phyloP scores from a whole-genome alignment of 2,113 vertebrate genomes.

The Pteropus alecto region DNA sequence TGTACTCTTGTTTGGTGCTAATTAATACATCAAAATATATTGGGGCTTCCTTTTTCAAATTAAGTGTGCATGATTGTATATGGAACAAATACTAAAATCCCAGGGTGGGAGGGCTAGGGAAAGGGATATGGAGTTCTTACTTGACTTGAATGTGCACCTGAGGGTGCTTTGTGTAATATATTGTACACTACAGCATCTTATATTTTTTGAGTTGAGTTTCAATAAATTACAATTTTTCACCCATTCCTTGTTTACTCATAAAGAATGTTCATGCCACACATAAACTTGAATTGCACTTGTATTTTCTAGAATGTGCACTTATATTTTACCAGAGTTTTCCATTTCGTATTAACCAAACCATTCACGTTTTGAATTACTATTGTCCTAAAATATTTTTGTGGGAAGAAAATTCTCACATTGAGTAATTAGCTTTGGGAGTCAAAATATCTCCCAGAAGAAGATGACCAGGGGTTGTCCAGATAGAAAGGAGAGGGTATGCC shows the following conservation, averaged over 20 bases:
- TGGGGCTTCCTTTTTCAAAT: slow-evolving; percentile 87
- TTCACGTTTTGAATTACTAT: slow-evolving; percentile 4
- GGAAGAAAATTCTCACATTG: slow-evolving; percentile 24
- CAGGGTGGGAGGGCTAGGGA: slow-evolving; percentile 83
- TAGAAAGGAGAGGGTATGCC: background rate
- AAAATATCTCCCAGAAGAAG: background rate
- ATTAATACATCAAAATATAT: slow-evolving; percentile 85
- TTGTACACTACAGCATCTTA: slow-evolving; percentile 93
- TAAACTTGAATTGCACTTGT: slow-evolving; percentile 24
- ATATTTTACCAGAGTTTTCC: slow-evolving; percentile 16
- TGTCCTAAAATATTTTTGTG: slow-evolving; percentile 53
- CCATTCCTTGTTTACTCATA: slow-evolving; percentile 83
- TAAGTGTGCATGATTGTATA: slow-evolving; percentile 90
- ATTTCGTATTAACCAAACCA: background rate
- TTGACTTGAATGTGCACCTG: slow-evolving; percentile 91
- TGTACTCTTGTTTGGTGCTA: slow-evolving; percentile 89
- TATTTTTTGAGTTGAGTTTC: slow-evolving; percentile 93
- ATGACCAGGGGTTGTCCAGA: background rate
- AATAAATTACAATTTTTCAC: slow-evolving; percentile 92
- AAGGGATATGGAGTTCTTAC: slow-evolving; percentile 83
- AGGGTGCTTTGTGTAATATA: slow-evolving; percentile 91
- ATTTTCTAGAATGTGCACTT: slow-evolving; percentile 55
- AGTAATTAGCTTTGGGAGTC: background rate
- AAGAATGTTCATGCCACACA: slow-evolving; percentile 53
- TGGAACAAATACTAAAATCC: slow-evolving; percentile 86